phyloP scores from a whole-genome alignment of 2,797 vertebrate species.

The Morelia viridis region DNA sequence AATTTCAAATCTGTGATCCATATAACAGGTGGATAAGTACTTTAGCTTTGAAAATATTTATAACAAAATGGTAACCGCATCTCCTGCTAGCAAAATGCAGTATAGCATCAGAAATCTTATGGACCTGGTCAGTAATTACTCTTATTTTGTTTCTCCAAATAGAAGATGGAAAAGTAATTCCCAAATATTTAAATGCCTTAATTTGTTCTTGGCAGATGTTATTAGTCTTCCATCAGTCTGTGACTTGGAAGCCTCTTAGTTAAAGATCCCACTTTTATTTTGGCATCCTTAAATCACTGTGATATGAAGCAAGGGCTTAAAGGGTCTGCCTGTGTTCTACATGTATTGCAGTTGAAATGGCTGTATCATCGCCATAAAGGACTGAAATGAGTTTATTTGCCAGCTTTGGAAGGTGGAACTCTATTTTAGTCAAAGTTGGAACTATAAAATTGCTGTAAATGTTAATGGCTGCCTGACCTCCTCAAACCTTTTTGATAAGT shows the following conservation, averaged over 20 bases:
- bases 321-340: neutral
- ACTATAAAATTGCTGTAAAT: too few relatives aligned
- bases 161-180: neutral
- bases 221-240: neutral
- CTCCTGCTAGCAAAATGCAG: too few relatives aligned
- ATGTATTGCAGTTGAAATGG: neutral
- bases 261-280: neutral
- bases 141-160: neutral
- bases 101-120: too few relatives aligned
- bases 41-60: too few relatives aligned
- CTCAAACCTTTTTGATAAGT: too few relatives aligned
- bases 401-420: too few relatives aligned
- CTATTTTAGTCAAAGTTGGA: too few relatives aligned
- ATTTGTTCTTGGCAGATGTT: neutral
- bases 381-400: neutral
- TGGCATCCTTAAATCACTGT: neutral
- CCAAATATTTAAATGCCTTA: neutral
- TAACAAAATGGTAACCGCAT: too few relatives aligned
- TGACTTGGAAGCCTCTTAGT: neutral
- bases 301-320: neutral
- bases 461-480: too few relatives aligned
- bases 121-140: neutral
- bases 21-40: too few relatives aligned
- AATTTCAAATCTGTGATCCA: too few relatives aligned
- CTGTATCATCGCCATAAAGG: neutral